These are phyloP conservation scores for Xyliphius kryptos DNA, from an alignment of 2,113 vertebrate genomes.

Conservation along the genomic window DNA sequence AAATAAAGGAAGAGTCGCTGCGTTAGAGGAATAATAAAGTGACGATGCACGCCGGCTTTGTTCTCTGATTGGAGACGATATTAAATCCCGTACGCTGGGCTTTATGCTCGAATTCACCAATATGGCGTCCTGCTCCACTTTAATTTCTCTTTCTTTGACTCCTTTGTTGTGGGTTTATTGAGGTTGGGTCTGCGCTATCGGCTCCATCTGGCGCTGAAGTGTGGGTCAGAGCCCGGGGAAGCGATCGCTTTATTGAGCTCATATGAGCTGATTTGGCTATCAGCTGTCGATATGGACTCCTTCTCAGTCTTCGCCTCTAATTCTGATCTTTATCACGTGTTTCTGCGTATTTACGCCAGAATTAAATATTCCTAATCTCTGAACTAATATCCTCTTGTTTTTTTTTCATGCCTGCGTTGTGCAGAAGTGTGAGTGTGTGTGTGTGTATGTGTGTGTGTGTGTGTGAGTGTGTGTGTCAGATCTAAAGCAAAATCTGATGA, in stretches of 20 bases:
- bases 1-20: constrained; percentile 15
- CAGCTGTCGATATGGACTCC: constrained; percentile 60
- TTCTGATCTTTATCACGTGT: constrained; percentile 65
- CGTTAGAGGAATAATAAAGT: constrained; percentile 28
- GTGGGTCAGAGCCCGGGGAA: constrained; percentile 71
- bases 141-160: constrained; percentile 82
- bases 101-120: constrained; percentile 84
- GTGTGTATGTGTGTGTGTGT: no score
- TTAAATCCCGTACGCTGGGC: constrained; percentile 77
- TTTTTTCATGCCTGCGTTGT: constrained; percentile 43
- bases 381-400: constrained; percentile 70
- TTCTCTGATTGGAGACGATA: constrained; percentile 84
- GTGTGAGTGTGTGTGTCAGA: no score
- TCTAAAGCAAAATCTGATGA: constrained; percentile 38
- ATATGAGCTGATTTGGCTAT: constrained; percentile 65
- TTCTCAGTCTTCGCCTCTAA: constrained; percentile 53
- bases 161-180: constrained; percentile 94
- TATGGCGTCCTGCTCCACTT: constrained; percentile 91
- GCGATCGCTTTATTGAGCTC: constrained; percentile 68
- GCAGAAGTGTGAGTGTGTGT: constrained; percentile 41
- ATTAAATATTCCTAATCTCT: constrained; percentile 67
- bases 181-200: constrained; percentile 89
- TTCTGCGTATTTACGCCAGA: constrained; percentile 56
- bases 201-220: constrained; percentile 79
- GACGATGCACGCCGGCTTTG: constrained; percentile 54